Evolutionary conservation across 1,140 invertebrate species (phyloP).

Genomic region (Diachasmimorpha longicaudata): DNA sequence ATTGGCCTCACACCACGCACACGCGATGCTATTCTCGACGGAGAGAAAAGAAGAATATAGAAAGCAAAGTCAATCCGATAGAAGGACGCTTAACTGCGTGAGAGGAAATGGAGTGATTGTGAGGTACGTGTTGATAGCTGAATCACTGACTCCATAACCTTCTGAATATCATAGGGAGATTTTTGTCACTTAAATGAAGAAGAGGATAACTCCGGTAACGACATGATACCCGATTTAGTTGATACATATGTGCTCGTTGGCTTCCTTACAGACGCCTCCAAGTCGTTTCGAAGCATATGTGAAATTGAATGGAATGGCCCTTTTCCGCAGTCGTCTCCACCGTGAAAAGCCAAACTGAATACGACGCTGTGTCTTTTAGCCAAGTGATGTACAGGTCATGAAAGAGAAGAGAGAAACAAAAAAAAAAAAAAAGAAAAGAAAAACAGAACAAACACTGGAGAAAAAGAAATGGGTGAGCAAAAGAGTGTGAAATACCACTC

Average conservation of each 20-base stretch:
- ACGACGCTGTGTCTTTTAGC: slow-evolving; percentile 19
- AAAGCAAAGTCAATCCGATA: background rate
- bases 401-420: slow-evolving; percentile 22
- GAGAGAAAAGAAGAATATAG: background rate
- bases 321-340: slow-evolving; percentile 9
- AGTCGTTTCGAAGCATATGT: background rate
- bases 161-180: background rate
- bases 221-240: background rate
- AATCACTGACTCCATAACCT: background rate
- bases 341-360: background rate
- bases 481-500: background rate
- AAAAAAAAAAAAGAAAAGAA: background rate
- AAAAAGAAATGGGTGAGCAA: background rate
- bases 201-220: background rate
- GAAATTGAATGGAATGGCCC: slow-evolving; percentile 23
- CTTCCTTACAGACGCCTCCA: background rate
- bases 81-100: slow-evolving; percentile 21
- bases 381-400: slow-evolving; percentile 24
- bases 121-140: slow-evolving; percentile 12
- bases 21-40: background rate
- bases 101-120: background rate
- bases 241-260: background rate
- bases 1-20: background rate
- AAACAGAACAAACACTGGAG: too few species aligned
- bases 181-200: background rate